These are phyloP conservation scores for Cephus spinipes DNA, from an alignment of 2,888 invertebrate genomes.

Conservation along the genomic window DNA sequence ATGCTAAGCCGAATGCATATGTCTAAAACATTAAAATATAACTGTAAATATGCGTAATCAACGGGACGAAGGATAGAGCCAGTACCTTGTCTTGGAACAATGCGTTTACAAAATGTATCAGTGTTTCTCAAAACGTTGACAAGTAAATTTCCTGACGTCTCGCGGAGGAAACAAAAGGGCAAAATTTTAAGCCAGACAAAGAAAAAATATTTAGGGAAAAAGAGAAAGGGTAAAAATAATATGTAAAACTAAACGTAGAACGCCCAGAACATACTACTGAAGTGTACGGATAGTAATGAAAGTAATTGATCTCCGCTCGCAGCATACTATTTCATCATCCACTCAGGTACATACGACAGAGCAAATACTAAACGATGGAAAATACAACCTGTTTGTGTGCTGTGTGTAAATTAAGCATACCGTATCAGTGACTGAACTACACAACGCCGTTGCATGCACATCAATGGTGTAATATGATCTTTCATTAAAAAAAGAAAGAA, in stretches of 20 bases:
- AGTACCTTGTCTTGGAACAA: constrained; percentile 39
- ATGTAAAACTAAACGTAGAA: too few species aligned
- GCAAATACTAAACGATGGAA: constrained; percentile 38
- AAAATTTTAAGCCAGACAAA: too few species aligned
- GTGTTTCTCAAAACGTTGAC: constrained; percentile 57
- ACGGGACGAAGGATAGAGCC: constrained; percentile 46
- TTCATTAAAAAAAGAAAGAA: constrained; percentile 31
- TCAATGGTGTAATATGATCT: constrained; percentile 48
- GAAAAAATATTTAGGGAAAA: too few species aligned
- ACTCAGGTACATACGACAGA: constrained; percentile 45
- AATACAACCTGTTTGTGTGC: constrained; percentile 42
- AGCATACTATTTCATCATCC: constrained; percentile 20
- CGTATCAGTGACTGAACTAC: constrained; percentile 53
- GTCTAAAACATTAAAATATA: too few species aligned
- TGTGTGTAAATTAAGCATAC: constrained; percentile 52
- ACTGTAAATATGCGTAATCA: too few species aligned
- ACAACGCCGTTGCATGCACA: constrained; percentile 60
- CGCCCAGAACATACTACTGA: too few species aligned
- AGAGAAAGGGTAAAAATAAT: too few species aligned
- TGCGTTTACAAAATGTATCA: constrained; percentile 50
- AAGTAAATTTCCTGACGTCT: neutral
- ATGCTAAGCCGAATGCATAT: too few species aligned
- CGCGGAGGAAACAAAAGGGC: too few species aligned
- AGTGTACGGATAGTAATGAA: too few species aligned
- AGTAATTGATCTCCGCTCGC: too few species aligned